phyloP scores from a whole-genome alignment of 1,140 invertebrate species.

The fruit fly (Drosophila melanogaster) region Release_6_plus_ISO1_MT NC_004354.4:17526001-17526500 shows the following conservation, averaged over 20 bases:
- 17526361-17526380: conserved; percentile 51
- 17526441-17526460: conserved; percentile 34
- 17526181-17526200: conserved; percentile 74
- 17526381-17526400: conserved; percentile 73
- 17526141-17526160: conserved; percentile 2
- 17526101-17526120: conserved; percentile 11
- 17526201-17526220: conserved; percentile 75
- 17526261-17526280: conserved; percentile 3
- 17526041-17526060: conserved; percentile 75
- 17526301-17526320: neutral
- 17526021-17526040: conserved; percentile 53
- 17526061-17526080: conserved; percentile 68
- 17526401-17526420: conserved; percentile 69
- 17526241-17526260: neutral
- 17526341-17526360: conserved; percentile 22
- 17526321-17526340: conserved; percentile 45
- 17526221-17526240: conserved; percentile 29
- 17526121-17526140: neutral
- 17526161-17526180: conserved; percentile 68
- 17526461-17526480: neutral
- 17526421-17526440: conserved; percentile 45
- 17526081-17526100: conserved; percentile 38
- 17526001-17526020: conserved; percentile 3
- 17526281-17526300: neutral
- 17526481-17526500: conserved; percentile 2